These are phyloP conservation scores for Adelges cooleyi DNA, from an alignment of 1,140 invertebrate species.

Conservation along the genomic window DNA sequence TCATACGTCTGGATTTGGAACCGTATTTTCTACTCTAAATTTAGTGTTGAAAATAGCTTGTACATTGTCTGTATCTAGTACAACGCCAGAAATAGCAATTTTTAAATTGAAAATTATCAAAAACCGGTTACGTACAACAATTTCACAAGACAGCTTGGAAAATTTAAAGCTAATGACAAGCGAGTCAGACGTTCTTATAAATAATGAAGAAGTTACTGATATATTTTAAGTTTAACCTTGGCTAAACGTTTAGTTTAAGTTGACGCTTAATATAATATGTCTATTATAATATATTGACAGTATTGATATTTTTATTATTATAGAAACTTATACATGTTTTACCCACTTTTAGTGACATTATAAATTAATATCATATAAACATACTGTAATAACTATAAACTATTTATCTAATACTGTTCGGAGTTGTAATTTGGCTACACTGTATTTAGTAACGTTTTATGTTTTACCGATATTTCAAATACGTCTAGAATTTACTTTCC, in stretches of 20 bases:
- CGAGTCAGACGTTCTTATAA: background rate
- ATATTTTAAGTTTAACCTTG: background rate
- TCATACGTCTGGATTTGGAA: background rate
- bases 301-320: too few species aligned
- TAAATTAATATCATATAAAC: too few species aligned
- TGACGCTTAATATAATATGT: too few species aligned
- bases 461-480: too few species aligned
- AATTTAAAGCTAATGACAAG: background rate
- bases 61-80: background rate
- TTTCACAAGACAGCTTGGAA: background rate
- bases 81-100: background rate
- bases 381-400: too few species aligned
- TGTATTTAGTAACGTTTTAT: too few species aligned
- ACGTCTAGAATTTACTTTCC: too few species aligned
- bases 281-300: too few species aligned
- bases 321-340: too few species aligned
- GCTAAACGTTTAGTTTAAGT: background rate
- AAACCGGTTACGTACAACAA: background rate
- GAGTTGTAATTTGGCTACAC: too few species aligned
- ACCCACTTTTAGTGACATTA: too few species aligned
- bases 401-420: too few species aligned
- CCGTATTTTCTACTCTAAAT: background rate
- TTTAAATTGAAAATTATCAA: background rate
- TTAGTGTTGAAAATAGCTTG: background rate
- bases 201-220: background rate